Percentiles rank a stretch among this genome's conserved stretches.
phyloP scores from a whole-genome alignment of 1,140 invertebrate genomes.

The Drusus annulatus region DNA sequence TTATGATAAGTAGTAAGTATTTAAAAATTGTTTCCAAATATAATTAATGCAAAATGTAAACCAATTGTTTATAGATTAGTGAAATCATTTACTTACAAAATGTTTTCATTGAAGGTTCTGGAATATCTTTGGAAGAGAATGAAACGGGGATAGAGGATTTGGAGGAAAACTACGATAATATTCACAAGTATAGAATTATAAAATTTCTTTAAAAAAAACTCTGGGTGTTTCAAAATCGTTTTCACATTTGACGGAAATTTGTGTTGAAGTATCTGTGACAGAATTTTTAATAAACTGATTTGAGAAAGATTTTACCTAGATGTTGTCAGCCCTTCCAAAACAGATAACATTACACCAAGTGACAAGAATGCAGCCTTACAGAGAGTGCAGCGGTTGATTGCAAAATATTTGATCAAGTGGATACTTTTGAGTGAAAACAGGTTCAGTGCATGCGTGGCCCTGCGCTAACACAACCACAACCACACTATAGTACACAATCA shows the following conservation, averaged over 20 bases:
- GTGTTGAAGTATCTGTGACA: background rate
- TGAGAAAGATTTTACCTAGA: conserved; percentile 51
- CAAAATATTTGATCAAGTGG: conserved; percentile 6
- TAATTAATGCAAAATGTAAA: too few species aligned
- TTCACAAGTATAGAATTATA: background rate
- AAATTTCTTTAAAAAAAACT: too few species aligned
- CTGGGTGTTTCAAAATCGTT: too few species aligned
- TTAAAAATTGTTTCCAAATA: too few species aligned
- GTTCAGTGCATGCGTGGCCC: conserved; percentile 35
- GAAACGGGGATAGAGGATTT: too few species aligned
- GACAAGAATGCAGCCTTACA: conserved; percentile 43
- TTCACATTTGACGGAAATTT: too few species aligned
- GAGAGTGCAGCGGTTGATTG: conserved; percentile 45
- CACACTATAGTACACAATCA: conserved; percentile 28
- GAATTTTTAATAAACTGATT: conserved; percentile 5
- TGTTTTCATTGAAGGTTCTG: too few species aligned
- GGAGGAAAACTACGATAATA: conserved; percentile 37
- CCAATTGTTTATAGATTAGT: too few species aligned
- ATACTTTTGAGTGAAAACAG: conserved; percentile 15
- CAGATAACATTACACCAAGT: conserved; percentile 7
- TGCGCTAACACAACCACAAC: conserved; percentile 35
- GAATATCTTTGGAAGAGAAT: too few species aligned
- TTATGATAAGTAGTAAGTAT: too few species aligned
- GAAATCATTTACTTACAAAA: too few species aligned
- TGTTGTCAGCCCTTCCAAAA: conserved; percentile 51